Percentiles rank a stretch among this genome's conserved stretches.
phyloP scores from a whole-genome alignment of 2,888 invertebrate species.

The Polymixis lichenea region DNA sequence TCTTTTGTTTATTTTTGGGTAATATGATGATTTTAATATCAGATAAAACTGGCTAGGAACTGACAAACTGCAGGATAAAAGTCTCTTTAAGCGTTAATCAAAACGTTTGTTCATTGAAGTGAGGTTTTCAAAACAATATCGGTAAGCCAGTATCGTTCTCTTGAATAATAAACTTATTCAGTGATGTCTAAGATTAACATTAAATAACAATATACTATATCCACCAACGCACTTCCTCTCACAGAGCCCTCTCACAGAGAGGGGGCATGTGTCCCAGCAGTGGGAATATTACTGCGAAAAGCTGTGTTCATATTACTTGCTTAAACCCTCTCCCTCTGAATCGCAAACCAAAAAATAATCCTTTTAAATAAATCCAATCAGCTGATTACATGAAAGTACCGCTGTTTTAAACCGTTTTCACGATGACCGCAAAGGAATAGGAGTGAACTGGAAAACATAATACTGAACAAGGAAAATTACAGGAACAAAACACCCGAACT shows the following conservation, averaged over 20 bases:
- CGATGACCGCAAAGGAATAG: constrained; percentile 57
- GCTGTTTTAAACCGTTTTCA: constrained; percentile 42
- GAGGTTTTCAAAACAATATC: background rate
- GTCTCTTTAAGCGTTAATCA: background rate
- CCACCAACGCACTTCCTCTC: no score
- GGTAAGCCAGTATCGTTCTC: background rate
- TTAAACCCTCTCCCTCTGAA: background rate
- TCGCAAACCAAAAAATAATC: background rate
- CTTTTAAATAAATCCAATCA: constrained; percentile 29
- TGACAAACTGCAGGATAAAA: background rate
- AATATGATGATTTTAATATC: background rate
- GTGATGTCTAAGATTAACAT: background rate
- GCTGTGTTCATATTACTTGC: background rate
- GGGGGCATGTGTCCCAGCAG: no score
- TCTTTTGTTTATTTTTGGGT: constrained; percentile 41
- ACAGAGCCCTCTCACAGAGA: no score
- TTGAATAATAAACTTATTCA: background rate
- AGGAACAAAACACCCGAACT: constrained; percentile 71
- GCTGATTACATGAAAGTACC: constrained; percentile 34
- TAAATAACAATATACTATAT: background rate
- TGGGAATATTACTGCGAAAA: no score
- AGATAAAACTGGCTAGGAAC: constrained; percentile 2
- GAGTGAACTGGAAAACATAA: constrained; percentile 59
- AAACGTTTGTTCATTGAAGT: background rate
- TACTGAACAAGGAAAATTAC: constrained; percentile 67